These are phyloP conservation scores for Noctuana brunneofusca DNA, from an alignment of 2,888 invertebrate species.

Conservation along the genomic window DNA sequence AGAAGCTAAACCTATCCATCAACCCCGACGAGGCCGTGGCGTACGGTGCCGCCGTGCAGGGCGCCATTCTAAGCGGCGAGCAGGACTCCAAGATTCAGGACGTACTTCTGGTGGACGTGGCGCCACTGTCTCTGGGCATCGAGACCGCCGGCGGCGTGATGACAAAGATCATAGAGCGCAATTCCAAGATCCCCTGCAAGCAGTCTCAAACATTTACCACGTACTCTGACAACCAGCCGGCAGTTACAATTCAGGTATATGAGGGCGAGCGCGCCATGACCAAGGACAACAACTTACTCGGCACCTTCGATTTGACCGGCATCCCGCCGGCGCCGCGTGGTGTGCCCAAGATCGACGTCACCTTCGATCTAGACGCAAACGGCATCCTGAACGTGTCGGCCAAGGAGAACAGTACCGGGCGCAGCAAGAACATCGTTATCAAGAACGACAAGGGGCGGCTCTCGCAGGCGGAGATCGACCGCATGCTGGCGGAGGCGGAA, in stretches of 20 bases:
- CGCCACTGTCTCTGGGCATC: slow-evolving; percentile 84
- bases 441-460: slow-evolving; percentile 89
- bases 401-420: slow-evolving; percentile 82
- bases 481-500: slow-evolving; percentile 83
- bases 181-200: slow-evolving; percentile 85
- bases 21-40: slow-evolving; percentile 90
- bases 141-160: slow-evolving; percentile 89
- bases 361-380: slow-evolving; percentile 91
- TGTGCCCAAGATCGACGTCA: slow-evolving; percentile 86
- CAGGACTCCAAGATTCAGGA: slow-evolving; percentile 87
- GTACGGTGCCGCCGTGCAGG: slow-evolving; percentile 87
- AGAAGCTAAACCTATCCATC: slow-evolving; percentile 85
- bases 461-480: slow-evolving; percentile 88
- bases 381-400: slow-evolving; percentile 91
- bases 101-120: slow-evolving; percentile 75
- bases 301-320: slow-evolving; percentile 86
- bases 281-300: slow-evolving; percentile 85
- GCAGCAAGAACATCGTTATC: slow-evolving; percentile 87
- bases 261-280: slow-evolving; percentile 89
- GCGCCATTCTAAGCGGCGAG: slow-evolving; percentile 86
- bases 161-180: slow-evolving; percentile 86
- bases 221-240: slow-evolving; percentile 88
- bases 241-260: slow-evolving; percentile 85
- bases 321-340: slow-evolving; percentile 87
- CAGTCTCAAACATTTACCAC: slow-evolving; percentile 87